Conservation (phyloP, 2,888 invertebrate species). For the Diaphora mendica region DNA sequence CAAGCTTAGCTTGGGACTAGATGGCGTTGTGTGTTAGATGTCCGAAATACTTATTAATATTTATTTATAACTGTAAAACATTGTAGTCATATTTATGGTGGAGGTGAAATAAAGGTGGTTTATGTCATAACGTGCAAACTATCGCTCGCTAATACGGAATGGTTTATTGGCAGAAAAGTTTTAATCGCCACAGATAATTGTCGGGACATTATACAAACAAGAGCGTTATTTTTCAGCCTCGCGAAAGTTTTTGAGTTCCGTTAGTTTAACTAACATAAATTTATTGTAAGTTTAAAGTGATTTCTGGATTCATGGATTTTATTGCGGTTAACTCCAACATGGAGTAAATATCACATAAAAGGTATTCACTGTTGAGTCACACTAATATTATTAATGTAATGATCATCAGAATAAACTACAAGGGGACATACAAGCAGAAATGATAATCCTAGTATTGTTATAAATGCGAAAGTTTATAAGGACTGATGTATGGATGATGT, state of each 20-base stretch:
- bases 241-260: conserved; percentile 21
- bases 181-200: conserved; percentile 27
- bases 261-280: not conserved
- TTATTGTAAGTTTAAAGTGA: not conserved
- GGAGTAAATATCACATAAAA: no score
- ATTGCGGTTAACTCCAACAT: not conserved
- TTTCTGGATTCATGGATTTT: not conserved
- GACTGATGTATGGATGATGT: no score
- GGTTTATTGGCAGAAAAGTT: conserved; percentile 20
- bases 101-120: not conserved
- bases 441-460: no score
- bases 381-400: no score
- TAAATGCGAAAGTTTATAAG: no score
- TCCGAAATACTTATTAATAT: no score
- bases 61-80: not conserved
- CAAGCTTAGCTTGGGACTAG: no score
- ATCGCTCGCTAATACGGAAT: not conserved
- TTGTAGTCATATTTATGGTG: not conserved
- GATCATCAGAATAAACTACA: no score
- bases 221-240: conserved; percentile 29
- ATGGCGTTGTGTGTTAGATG: no score
- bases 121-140: not conserved
- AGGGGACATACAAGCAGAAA: no score
- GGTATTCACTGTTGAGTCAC: no score
- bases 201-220: conserved; percentile 28